Conservation (phyloP, 2,888 invertebrate genomes). For the Melikaiella ostensackeni region DNA sequence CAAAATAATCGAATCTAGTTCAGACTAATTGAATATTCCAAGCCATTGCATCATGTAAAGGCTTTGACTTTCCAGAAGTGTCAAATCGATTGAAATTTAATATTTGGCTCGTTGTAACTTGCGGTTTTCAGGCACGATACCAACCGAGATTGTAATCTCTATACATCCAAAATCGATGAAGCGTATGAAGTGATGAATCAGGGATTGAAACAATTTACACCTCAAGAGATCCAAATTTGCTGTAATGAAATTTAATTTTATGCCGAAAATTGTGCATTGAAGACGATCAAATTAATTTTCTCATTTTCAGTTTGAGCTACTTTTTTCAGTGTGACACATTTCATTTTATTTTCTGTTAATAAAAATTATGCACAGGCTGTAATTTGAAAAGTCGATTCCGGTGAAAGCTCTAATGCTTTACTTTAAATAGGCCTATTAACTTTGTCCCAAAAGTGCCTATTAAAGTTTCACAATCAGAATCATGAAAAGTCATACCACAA, state of each 20-base stretch:
- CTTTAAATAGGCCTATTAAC: not conserved
- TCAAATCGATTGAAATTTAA: not conserved
- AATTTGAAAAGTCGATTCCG: not conserved
- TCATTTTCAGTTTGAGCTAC: not conserved
- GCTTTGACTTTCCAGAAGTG: not conserved
- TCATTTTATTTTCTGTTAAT: not conserved
- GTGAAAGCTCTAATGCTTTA: not conserved
- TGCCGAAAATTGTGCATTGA: not conserved
- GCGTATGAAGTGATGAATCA: not conserved
- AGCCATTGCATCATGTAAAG: not conserved
- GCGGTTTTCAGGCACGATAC: constrained; percentile 4
- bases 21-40: constrained; percentile 4
- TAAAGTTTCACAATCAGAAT: constrained; percentile 8
- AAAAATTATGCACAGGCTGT: not conserved
- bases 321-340: not conserved
- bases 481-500: not conserved
- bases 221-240: not conserved
- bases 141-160: not conserved
- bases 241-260: not conserved
- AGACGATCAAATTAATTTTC: not conserved
- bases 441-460: not conserved
- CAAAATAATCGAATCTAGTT: not conserved
- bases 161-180: not conserved
- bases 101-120: not conserved
- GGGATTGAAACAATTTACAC: constrained; percentile 7